Evolutionary conservation across 2,888 invertebrate genomes (phyloP).

Genomic region (Hedya salicella): DNA sequence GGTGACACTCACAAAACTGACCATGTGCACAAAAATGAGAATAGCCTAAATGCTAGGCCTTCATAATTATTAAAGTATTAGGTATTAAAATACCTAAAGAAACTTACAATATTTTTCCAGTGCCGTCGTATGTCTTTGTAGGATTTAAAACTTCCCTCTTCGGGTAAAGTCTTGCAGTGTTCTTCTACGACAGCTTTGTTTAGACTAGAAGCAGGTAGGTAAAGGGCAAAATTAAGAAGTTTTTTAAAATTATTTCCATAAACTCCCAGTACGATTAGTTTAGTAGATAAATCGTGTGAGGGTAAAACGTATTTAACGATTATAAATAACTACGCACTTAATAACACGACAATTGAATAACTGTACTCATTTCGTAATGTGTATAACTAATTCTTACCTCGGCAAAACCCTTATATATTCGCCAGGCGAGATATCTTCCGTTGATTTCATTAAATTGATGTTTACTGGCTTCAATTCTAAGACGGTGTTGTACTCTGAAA

Average conservation of each 20-base stretch:
- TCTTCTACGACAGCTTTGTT: constrained; percentile 73
- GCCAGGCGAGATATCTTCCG: constrained; percentile 61
- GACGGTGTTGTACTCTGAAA: constrained; percentile 58
- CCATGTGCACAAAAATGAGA: too few species aligned
- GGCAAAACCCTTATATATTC: constrained; percentile 73
- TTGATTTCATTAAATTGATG: constrained; percentile 62
- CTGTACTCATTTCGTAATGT: not conserved
- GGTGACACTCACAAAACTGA: too few species aligned
- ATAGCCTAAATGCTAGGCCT: too few species aligned
- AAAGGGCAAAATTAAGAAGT: too few species aligned
- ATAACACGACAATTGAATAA: too few species aligned
- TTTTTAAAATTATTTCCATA: too few species aligned
- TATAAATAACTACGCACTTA: too few species aligned
- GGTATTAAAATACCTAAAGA: not conserved
- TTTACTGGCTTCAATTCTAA: constrained; percentile 68
- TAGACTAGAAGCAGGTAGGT: constrained; percentile 56
- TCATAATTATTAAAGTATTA: too few species aligned
- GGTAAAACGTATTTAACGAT: too few species aligned
- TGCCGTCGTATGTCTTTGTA: constrained; percentile 81
- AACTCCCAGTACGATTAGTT: too few species aligned
- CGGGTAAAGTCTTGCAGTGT: constrained; percentile 57
- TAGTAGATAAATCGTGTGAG: too few species aligned
- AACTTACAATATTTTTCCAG: constrained; percentile 83
- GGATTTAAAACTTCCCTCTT: constrained; percentile 65
- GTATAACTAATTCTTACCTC: constrained; percentile 56